Evolutionary conservation across 2,797 vertebrate species (phyloP).

Genomic region (Gymnopithys bicolor): DNA sequence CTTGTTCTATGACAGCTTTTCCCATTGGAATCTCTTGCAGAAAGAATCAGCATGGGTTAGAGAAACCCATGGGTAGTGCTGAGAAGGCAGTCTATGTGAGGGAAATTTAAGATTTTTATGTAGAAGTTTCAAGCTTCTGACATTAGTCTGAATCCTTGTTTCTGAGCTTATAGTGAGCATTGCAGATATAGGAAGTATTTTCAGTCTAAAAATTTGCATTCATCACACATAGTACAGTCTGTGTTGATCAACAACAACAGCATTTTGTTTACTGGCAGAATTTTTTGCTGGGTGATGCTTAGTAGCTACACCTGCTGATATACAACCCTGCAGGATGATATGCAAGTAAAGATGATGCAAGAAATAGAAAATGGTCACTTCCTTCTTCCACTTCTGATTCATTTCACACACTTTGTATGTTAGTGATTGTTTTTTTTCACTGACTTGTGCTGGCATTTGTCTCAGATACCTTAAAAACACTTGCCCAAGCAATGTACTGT

Average conservation of each 20-base stretch:
- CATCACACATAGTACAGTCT: not conserved
- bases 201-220: not conserved
- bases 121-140: not conserved
- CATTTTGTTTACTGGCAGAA: not conserved
- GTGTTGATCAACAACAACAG: not conserved
- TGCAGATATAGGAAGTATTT: not conserved
- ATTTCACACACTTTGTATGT: not conserved
- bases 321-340: not conserved
- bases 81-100: not conserved
- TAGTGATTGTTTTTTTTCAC: not conserved
- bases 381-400: not conserved
- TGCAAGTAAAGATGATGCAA: not conserved
- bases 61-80: not conserved
- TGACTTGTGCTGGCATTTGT: not conserved
- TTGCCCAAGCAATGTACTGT: not conserved
- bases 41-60: not conserved
- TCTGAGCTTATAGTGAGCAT: not conserved
- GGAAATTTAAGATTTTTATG: not conserved
- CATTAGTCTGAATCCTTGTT: not conserved
- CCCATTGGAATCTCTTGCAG: not conserved
- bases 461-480: not conserved
- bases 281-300: not conserved
- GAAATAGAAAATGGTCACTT: constrained; percentile 11
- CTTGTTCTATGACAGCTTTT: not conserved
- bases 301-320: not conserved